phyloP scores from a whole-genome alignment of 2,113 vertebrate species.

The Seriola dumerili region DNA sequence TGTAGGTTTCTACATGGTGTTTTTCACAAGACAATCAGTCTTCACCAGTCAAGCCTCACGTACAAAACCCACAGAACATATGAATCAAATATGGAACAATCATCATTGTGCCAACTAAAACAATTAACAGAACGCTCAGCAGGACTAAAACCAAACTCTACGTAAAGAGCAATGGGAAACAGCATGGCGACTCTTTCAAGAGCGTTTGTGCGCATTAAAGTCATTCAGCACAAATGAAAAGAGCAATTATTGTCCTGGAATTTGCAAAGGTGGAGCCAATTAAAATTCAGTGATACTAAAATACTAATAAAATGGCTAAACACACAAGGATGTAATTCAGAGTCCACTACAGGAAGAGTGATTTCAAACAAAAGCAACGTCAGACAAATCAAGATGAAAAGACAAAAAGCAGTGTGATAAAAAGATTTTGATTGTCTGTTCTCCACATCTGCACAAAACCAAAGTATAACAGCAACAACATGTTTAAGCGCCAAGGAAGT shows the following conservation, averaged over 20 bases:
- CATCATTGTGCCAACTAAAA: neutral
- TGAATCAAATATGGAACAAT: neutral
- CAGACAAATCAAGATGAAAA: neutral
- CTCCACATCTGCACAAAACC: neutral
- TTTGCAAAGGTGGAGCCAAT: neutral
- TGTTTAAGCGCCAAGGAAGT: neutral
- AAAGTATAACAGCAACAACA: constrained; percentile 4
- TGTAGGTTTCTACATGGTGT: no score
- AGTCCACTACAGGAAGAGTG: neutral
- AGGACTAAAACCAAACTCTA: neutral
- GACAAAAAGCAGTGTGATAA: neutral
- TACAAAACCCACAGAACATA: neutral
- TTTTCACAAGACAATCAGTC: neutral
- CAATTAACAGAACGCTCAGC: neutral
- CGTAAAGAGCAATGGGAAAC: neutral
- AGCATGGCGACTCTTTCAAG: neutral
- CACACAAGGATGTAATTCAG: neutral
- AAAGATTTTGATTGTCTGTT: neutral
- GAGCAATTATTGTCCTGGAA: neutral
- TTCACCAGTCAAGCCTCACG: constrained; percentile 2
- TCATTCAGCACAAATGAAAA: neutral
- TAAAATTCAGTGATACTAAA: neutral
- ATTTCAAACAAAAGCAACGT: neutral
- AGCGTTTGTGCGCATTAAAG: neutral
- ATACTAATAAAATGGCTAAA: neutral